phyloP scores from a whole-genome alignment of 2,888 invertebrate genomes.

The Metallyticus violacea region DNA sequence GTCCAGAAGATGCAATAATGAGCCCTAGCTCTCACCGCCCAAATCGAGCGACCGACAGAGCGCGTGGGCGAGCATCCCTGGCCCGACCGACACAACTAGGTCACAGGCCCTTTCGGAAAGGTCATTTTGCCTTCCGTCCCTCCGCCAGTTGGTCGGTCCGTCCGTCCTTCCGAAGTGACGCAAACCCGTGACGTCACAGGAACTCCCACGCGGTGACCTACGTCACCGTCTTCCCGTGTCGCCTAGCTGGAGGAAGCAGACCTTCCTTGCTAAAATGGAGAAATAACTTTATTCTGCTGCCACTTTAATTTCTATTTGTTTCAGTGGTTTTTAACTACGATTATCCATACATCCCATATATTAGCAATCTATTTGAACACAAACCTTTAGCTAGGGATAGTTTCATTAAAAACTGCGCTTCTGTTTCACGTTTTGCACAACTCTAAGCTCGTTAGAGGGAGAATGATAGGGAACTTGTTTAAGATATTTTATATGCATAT shows the following conservation, averaged over 20 bases:
- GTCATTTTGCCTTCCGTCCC: neutral
- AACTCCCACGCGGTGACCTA: neutral
- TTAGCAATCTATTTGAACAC: no score
- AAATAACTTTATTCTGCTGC: no score
- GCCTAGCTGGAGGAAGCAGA: neutral
- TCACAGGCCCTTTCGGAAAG: neutral
- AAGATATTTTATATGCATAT: no score
- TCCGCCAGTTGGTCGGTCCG: neutral
- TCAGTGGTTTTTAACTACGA: neutral
- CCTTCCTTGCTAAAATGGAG: neutral
- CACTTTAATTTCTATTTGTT: neutral
- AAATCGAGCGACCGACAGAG: neutral
- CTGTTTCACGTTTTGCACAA: no score
- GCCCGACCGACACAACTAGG: neutral
- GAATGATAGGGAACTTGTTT: no score
- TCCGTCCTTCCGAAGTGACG: neutral
- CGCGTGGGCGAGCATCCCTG: neutral
- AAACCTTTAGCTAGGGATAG: no score
- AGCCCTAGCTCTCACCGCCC: neutral
- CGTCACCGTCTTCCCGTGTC: neutral
- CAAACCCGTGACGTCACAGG: neutral
- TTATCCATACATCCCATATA: no score
- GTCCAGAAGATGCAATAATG: neutral
- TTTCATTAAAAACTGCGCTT: no score
- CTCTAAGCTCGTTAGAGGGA: no score